Base-by-base conservation (phyloP, 2,113 vertebrate genomes). In the Mixornis gularis region DNA sequence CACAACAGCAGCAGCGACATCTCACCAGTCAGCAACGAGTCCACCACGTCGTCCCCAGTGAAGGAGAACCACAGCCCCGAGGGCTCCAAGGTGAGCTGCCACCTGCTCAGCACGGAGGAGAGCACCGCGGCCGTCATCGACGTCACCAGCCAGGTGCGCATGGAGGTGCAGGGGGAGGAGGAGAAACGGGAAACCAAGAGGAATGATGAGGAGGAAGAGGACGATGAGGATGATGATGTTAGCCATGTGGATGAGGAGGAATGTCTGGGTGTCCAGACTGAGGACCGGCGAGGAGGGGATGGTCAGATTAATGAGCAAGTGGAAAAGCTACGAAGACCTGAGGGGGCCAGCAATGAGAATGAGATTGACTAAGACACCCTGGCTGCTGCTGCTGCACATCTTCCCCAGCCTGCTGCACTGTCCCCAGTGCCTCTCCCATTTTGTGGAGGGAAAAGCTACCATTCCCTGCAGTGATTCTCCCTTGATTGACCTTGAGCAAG, bases 1-100 rank as follows among this genome's bases (percentile, higher is more conserved):
- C 99, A 99, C 95, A 99, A 98, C 96, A 99, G 99, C 98, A 99
- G 99, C 98, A 99, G 99, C 3, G 99, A 99, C 98, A 99, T 99
- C 97, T 99, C 99, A 0, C 99, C 99, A 0, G 98, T 99, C 95
- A 99, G 99, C 96, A 98, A 98, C 0, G 99, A 99, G 97, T 99
- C 99, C 0, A 77, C 96, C 44, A 96, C 97, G 21, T 98, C 98
- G 1, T 99, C 99, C 2, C 99, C 99, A 0, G 81, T 98, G 81
- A 99, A 99, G 96, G 99, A 99, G 78, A 98, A 94, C 95, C 98
- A 98, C 94, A 98, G 98, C 79, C 97, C 98, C 1, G 98, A 98
- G 96, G 98, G 98, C 52, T 89, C 96, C 2, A 97, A 95, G 52
- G 96, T 92, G 25, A 65, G 97, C 69, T 96, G 98, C 70, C 98